Base-by-base conservation (phyloP, 2,797 vertebrate genomes). In the Ceryle rudis region DNA sequence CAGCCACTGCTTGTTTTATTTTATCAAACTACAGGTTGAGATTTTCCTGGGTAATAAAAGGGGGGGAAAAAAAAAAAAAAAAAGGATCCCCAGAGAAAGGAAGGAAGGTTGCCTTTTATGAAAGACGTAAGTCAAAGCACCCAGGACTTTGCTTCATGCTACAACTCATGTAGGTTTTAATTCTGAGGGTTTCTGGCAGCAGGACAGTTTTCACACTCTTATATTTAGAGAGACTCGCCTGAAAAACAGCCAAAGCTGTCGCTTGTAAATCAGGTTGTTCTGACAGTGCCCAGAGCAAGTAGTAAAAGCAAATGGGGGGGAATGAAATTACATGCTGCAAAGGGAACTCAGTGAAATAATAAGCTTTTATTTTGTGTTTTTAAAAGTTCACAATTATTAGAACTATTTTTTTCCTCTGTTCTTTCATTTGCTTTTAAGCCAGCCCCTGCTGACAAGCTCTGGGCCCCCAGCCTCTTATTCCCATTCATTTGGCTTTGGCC, bases 161-260 rank as follows among this genome's bases (percentile, higher is more conserved):
- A 5, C 79, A 66, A 5, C 85, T 81, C 71, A 2, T 10, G 73
- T 2, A 2, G 31, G 85, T 28, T 87, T 47, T 81, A 51, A 37
- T 75, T 70, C 84, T 39, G 28, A 54, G 81, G 14, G 41, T 10
- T 49, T 66, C 65, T 97, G 95, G 95, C 94, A 94, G 17, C 0
- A 0, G 75, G 82, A 92, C 88, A 96, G 81, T 29, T 96, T 97
- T 96, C 93, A 96, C 95, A 93, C 95, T 52, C 83, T 88, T 94
- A 26, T 97, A 92, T 95, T 97, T 95, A 97, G 96, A 69, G 85
- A 67, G 81, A 42, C 86, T 29, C 0, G 9, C 51, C 82, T 92
- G 94, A 93, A 84, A 87, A 81, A 60, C 3, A 92, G 94, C 96
- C 93, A 93, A 21, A 89, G 93, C 90, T 88, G 91, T 55, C 10